These are phyloP conservation scores for Cottoperca gobio DNA, from an alignment of 2,797 vertebrate species.

Conservation along the genomic window DNA sequence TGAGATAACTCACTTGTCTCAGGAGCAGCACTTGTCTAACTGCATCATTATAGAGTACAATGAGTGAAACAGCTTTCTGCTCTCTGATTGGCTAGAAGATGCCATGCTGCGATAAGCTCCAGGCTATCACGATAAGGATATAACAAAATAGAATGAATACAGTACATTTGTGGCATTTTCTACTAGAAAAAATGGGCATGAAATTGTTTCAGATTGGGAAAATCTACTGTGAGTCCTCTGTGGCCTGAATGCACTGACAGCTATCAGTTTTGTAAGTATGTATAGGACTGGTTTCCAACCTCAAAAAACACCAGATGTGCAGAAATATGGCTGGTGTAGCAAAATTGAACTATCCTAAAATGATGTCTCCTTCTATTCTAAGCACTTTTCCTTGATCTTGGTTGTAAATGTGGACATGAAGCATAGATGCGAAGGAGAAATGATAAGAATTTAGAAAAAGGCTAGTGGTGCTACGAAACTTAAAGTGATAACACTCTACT, in stretches of 20 bases:
- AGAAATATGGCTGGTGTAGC: background rate
- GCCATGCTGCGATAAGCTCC: constrained; percentile 32
- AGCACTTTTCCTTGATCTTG: background rate
- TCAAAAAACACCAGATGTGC: background rate
- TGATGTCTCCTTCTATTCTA: background rate
- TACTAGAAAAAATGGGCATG: constrained; percentile 1
- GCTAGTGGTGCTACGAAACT: background rate
- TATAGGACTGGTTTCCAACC: background rate
- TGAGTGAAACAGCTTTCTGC: constrained; percentile 38
- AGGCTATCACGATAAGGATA: background rate
- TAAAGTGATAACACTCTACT: background rate
- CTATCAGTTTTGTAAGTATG: background rate
- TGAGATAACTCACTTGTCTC: constrained; percentile 76
- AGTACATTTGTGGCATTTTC: constrained; percentile 9
- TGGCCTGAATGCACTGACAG: background rate
- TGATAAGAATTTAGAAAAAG: background rate
- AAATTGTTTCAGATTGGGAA: background rate
- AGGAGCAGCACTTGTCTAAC: constrained; percentile 21
- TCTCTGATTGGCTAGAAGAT: constrained; percentile 51
- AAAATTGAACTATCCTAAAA: background rate
- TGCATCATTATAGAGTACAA: constrained; percentile 43
- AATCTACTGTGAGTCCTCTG: background rate
- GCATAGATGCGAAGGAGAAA: background rate
- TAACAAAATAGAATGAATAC: background rate
- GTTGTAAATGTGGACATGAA: background rate